Percentiles rank a stretch among this genome's conserved stretches.
Conservation (phyloP, 2,113 vertebrate genomes). For the Protomyctophum bolini region DNA sequence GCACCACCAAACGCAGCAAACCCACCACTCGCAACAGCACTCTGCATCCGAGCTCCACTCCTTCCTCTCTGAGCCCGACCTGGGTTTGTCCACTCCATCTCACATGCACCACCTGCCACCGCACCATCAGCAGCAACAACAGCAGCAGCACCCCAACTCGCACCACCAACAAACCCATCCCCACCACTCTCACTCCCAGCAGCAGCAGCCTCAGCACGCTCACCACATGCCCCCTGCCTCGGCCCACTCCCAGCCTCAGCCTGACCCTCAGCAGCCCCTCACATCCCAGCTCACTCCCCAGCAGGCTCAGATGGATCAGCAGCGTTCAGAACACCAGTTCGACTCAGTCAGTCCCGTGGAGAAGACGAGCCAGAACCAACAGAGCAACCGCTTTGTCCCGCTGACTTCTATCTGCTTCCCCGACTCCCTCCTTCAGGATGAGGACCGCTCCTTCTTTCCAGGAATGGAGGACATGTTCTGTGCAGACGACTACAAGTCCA, state of each 20-base stretch:
- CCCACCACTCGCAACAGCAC: constrained; percentile 70
- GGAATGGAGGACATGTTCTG: constrained; percentile 98
- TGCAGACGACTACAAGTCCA: constrained; percentile 87
- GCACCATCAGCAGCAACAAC: constrained; percentile 71
- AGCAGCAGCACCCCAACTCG: constrained; percentile 68
- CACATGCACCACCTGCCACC: constrained; percentile 80
- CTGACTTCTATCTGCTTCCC: constrained; percentile 96
- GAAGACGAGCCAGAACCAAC: constrained; percentile 76
- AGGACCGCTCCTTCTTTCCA: constrained; percentile 91
- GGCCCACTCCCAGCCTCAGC: constrained; percentile 66
- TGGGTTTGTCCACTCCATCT: constrained; percentile 70
- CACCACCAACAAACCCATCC: constrained; percentile 74
- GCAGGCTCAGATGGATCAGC: constrained; percentile 84
- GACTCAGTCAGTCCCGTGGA: constrained; percentile 85
- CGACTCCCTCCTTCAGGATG: constrained; percentile 90
- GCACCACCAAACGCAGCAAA: constrained; percentile 64
- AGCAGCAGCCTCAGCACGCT: constrained; percentile 55
- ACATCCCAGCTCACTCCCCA: constrained; percentile 76
- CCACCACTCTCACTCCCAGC: constrained; percentile 73
- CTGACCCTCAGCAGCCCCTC: constrained; percentile 66
- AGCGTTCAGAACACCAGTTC: constrained; percentile 83
- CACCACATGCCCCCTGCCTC: constrained; percentile 75
- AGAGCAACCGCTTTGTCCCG: constrained; percentile 86
- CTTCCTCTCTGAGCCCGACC: constrained; percentile 79
- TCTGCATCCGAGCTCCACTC: constrained; percentile 78